Percentiles rank a stretch among this genome's conserved stretches.
These are phyloP conservation scores for Amphiprion ocellaris DNA, from an alignment of 2,113 vertebrate species.

Conservation along the genomic window DNA sequence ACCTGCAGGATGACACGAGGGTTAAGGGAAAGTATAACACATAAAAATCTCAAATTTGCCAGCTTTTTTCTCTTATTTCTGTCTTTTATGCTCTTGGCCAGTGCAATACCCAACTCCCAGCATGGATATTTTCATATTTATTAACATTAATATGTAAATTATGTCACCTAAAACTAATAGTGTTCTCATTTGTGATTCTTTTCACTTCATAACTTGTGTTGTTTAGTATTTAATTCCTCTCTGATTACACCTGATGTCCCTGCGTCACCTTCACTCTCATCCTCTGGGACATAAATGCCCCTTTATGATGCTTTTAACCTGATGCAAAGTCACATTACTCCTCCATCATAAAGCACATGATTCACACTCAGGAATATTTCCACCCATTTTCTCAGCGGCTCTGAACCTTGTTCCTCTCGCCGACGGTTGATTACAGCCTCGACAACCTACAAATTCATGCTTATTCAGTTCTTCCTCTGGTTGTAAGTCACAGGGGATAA, in stretches of 20 bases:
- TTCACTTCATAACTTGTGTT: neutral
- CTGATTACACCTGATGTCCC: neutral
- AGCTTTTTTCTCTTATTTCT: no score
- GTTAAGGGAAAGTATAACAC: no score
- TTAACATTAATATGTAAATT: no score
- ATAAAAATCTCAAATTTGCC: no score
- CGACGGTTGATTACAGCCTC: neutral
- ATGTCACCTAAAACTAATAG: no score
- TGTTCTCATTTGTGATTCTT: neutral
- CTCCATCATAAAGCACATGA: neutral
- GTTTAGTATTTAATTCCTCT: fast-evolving
- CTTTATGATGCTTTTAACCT: conserved; percentile 9
- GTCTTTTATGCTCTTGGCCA: no score
- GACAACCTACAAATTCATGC: conserved; percentile 25
- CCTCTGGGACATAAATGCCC: neutral
- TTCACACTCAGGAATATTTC: neutral
- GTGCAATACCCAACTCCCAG: no score
- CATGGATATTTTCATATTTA: no score
- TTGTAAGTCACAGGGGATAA: conserved; percentile 11
- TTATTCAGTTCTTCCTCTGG: conserved; percentile 22
- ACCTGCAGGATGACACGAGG: no score
- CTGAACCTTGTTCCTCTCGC: neutral
- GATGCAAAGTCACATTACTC: neutral
- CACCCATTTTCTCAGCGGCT: neutral
- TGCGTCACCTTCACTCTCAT: neutral